A percentile compares a stretch with the other conserved stretches of the same genome.
Evolutionary conservation across 2,888 invertebrate species (phyloP).

Genomic region (Keiferia lycopersicella): DNA sequence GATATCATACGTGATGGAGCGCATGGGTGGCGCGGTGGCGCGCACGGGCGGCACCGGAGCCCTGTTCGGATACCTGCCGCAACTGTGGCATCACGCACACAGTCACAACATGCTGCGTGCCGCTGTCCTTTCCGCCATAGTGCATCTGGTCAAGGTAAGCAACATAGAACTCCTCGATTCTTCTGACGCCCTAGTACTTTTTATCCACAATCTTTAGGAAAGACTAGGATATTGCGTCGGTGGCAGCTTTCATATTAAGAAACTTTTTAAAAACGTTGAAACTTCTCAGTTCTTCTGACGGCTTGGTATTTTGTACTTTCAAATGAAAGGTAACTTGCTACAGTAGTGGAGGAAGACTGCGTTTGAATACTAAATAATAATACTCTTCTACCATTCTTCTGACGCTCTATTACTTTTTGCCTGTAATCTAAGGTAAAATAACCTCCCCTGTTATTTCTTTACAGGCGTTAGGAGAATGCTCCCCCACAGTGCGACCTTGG

Average conservation of each 20-base stretch:
- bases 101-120: conserved; percentile 95
- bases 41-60: conserved; percentile 85
- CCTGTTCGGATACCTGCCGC: conserved; percentile 91
- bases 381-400: too few relatives aligned
- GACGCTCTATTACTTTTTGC: too few relatives aligned
- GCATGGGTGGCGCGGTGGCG: conserved; percentile 90
- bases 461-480: conserved; percentile 82
- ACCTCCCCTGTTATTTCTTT: background rate
- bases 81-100: conserved; percentile 93
- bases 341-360: too few relatives aligned
- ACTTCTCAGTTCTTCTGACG: too few relatives aligned
- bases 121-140: conserved; percentile 93
- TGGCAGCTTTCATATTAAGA: too few relatives aligned
- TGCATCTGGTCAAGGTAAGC: conserved; percentile 90
- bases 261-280: too few relatives aligned
- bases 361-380: too few relatives aligned
- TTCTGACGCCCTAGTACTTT: too few relatives aligned
- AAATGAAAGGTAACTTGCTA: background rate
- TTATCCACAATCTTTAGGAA: background rate
- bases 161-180: too few relatives aligned
- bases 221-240: too few relatives aligned
- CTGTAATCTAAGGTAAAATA: background rate
- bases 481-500: conserved; percentile 83
- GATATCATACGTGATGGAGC: conserved; percentile 93
- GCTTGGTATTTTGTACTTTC: too few relatives aligned